Base-by-base conservation (phyloP, 2,888 invertebrate species). In the Sarcophaga caerulescens region DNA sequence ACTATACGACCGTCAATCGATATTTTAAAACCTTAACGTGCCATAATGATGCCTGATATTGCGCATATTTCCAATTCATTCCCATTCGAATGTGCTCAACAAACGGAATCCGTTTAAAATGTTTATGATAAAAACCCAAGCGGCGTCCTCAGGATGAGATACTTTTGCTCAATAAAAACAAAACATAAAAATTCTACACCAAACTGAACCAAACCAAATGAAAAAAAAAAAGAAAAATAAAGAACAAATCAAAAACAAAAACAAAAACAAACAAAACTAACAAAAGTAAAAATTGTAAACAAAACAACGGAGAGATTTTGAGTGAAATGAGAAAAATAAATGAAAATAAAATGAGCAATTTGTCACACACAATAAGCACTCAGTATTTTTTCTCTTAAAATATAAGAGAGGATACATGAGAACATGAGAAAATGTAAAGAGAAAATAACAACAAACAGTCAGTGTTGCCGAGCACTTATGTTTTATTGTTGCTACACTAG, bases 11-110 rank as follows among this genome's bases (percentile, higher is more conserved):
- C 81, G 69, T 79, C 85, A 88, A 88, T 88, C 88, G 88, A 88
- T 88, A 85, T 88, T 88, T 83, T 85, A 88, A 85, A 85, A 87
- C 85, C 83, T 87, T 83, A 88, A 85, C 83, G 88, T 85, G 75
- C 81, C 81, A 87, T 84, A 87, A 87, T 77, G 76, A 79, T 82
- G 81, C 85, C 76, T 82, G 82, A 81, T 85, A 82, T 82, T 87
- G 87, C 87, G 84, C 85, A 87, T 87, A 85, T 79, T 87, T 77
- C 85, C 77, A 85, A 85, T 83, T 78, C 71, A 83, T 79, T 76
- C 59, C 69, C 70, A 84, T 77, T 81, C 75, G 66, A 35, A 68
- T 85, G 83, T 76, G 70, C 85, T 79, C 78, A 83, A 45, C 23
- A 76, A 76, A 70, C 45, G 76, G 80, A 82, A 80, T 80, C 76